A percentile compares a stretch with the other conserved stretches of the same genome.
Conservation (phyloP, 2,113 vertebrate species). For the Seriola aureovittata region DNA sequence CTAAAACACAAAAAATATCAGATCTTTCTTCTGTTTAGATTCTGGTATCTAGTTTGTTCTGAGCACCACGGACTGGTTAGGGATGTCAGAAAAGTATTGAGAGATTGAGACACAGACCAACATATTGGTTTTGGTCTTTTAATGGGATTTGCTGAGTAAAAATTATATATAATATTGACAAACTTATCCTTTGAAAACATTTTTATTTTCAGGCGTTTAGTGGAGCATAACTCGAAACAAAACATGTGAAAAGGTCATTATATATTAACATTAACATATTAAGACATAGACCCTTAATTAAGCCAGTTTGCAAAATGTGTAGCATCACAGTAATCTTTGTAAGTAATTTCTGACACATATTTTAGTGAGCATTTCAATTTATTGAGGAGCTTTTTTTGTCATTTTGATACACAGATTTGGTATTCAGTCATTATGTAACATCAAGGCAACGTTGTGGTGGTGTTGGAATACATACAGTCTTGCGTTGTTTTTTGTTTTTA, state of each 20-base stretch:
- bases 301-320: not conserved
- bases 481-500: conserved; percentile 42
- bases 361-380: conserved; percentile 74
- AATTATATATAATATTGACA: not conserved
- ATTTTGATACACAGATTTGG: conserved; percentile 74
- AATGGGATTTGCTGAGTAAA: not conserved
- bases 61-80: too few relatives aligned
- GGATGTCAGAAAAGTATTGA: too few relatives aligned
- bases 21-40: too few relatives aligned
- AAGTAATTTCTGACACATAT: conserved; percentile 28
- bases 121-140: too few relatives aligned
- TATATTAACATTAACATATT: not conserved
- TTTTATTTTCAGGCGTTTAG: too few relatives aligned
- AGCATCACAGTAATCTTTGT: not conserved
- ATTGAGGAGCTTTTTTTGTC: conserved; percentile 65
- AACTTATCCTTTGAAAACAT: not conserved
- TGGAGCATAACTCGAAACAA: not conserved
- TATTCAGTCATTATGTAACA: conserved; percentile 73
- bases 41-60: too few relatives aligned
- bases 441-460: conserved; percentile 79
- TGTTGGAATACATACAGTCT: conserved; percentile 69
- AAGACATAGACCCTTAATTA: not conserved
- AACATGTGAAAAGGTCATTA: not conserved
- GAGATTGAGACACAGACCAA: too few relatives aligned
- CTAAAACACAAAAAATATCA: not conserved